Evolutionary conservation across 2,797 vertebrate species (phyloP).

Genomic region (Micromesistius poutassou): DNA sequence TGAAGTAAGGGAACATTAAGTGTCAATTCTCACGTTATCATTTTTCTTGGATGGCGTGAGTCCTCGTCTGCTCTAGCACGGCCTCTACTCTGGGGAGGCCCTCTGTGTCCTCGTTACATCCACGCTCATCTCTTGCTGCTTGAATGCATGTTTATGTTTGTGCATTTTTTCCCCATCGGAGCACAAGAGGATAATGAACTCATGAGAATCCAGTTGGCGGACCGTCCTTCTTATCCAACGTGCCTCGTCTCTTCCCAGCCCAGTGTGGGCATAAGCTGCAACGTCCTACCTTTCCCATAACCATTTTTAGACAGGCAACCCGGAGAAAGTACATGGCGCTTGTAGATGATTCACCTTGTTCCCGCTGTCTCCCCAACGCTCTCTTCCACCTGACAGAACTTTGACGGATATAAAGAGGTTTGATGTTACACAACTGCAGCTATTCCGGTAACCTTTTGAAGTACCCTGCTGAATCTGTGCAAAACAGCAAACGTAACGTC

Average conservation of each 20-base stretch:
- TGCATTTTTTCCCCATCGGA: constrained; percentile 45
- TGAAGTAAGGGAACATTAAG: too few relatives aligned
- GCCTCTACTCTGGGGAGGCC: constrained; percentile 51
- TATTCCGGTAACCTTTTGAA: neutral
- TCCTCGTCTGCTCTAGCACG: constrained; percentile 52
- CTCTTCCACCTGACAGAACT: neutral
- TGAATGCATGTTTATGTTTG: constrained; percentile 66
- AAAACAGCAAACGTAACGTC: neutral
- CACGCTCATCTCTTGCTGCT: constrained; percentile 59
- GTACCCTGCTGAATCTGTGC: neutral
- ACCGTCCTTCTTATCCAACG: constrained; percentile 18
- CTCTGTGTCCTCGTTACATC: constrained; percentile 46
- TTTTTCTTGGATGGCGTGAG: too few relatives aligned
- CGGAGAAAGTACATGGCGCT: neutral
- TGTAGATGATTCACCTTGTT: constrained; percentile 17
- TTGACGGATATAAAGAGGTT: neutral
- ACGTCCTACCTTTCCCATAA: constrained; percentile 29
- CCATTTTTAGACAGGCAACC: constrained; percentile 20
- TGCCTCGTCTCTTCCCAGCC: constrained; percentile 10
- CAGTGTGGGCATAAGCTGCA: constrained; percentile 7
- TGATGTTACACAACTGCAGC: neutral
- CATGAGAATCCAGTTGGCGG: constrained; percentile 48
- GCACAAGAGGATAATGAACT: constrained; percentile 48
- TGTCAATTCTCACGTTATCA: too few relatives aligned
- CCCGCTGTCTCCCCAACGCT: neutral